These are phyloP conservation scores for Cheilosia vulpina DNA, from an alignment of 2,888 invertebrate species.

Conservation along the genomic window DNA sequence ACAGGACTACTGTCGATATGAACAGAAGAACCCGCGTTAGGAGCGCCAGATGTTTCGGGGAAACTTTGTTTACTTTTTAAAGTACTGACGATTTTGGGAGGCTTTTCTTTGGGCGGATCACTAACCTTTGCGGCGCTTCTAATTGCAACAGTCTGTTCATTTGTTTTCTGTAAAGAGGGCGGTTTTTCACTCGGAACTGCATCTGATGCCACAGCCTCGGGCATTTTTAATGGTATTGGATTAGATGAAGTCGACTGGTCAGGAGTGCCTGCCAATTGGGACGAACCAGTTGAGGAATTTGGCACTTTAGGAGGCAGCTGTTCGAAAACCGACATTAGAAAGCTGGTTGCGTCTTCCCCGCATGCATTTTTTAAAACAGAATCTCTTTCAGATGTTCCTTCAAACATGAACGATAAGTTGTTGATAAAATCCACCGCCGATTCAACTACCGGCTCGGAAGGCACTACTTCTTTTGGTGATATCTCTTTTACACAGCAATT, in stretches of 20 bases:
- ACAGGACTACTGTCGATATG: too few species aligned
- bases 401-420: slow-evolving; percentile 16
- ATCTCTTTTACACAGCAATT: not conserved
- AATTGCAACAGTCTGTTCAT: too few species aligned
- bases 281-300: not conserved
- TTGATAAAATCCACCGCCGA: slow-evolving; percentile 67
- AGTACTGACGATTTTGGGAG: too few species aligned
- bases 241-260: not conserved
- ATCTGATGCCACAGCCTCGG: too few species aligned
- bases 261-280: not conserved
- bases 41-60: too few species aligned
- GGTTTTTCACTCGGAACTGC: not conserved
- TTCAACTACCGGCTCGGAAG: slow-evolving; percentile 13
- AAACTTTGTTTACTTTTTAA: too few species aligned
- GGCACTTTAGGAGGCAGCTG: not conserved
- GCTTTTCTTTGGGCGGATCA: too few species aligned
- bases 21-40: too few species aligned
- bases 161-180: too few species aligned
- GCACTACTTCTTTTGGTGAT: not conserved
- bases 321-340: slow-evolving; percentile 41
- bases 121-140: too few species aligned
- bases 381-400: not conserved
- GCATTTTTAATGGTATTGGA: too few species aligned
- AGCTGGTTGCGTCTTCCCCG: slow-evolving; percentile 54
- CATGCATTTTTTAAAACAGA: not conserved